These are phyloP conservation scores for Nebria salina DNA, from an alignment of 2,888 invertebrate genomes.

Conservation along the genomic window DNA sequence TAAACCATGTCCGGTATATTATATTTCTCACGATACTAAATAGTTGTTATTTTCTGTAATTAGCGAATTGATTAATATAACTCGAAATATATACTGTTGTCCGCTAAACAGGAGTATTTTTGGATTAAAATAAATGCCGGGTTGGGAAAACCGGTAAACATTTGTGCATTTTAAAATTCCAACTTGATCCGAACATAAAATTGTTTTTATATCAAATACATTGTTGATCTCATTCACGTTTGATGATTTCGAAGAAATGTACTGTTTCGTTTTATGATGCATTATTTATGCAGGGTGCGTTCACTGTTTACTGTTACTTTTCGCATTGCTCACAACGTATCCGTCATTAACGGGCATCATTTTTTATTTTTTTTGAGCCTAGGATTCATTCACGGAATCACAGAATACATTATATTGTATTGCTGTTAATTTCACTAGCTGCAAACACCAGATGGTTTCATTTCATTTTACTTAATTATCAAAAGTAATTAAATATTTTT, in stretches of 20 bases:
- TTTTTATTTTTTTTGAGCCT: not conserved
- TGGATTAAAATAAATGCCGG: not conserved
- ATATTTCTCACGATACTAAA: conserved; percentile 8
- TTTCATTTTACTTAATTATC: not conserved
- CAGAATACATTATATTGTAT: not conserved
- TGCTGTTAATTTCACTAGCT: not conserved
- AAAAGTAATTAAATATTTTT: not conserved
- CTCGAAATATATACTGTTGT: not conserved
- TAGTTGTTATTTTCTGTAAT: not conserved
- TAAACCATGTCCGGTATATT: conserved; percentile 2
- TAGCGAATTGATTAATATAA: not conserved
- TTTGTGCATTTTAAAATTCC: not conserved
- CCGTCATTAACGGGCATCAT: conserved; percentile 6
- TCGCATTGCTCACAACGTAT: conserved; percentile 19
- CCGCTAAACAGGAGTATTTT: not conserved
- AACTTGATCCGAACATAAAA: not conserved
- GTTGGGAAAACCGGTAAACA: not conserved
- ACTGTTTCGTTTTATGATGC: conserved; percentile 21
- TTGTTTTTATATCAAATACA: not conserved
- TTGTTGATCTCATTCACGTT: conserved; percentile 13
- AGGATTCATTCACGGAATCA: not conserved
- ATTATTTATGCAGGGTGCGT: conserved; percentile 27
- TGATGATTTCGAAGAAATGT: conserved; percentile 18
- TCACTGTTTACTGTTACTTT: conserved; percentile 29
- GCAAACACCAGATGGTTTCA: not conserved